Evolutionary conservation across 2,797 vertebrate species (phyloP).

Genomic region (Manis pentadactyla): DNA sequence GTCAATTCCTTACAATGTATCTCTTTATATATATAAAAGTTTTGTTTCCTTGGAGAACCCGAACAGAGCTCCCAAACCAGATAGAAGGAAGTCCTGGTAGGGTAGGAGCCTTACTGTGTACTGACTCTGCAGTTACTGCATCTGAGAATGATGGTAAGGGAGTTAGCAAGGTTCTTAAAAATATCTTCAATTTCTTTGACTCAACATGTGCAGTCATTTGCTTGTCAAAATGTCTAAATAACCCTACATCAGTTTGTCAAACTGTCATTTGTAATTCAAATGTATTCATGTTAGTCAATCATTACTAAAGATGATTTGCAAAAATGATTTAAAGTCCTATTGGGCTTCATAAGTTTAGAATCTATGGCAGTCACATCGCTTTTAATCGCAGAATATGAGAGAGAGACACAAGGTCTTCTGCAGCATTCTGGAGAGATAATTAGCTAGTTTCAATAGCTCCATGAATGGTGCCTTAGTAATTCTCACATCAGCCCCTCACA

Average conservation of each 20-base stretch:
- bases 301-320: background rate
- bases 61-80: background rate
- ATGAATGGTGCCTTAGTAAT: background rate
- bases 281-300: background rate
- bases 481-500: rapidly evolving
- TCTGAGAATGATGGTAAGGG: background rate
- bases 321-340: background rate
- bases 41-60: background rate
- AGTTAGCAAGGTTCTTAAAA: background rate
- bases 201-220: background rate
- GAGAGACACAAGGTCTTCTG: background rate
- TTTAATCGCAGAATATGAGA: background rate
- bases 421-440: background rate
- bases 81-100: background rate
- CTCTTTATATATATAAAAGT: background rate
- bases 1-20: background rate
- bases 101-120: background rate
- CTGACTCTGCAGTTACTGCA: background rate
- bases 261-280: background rate
- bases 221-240: background rate
- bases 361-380: background rate
- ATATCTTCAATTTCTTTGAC: background rate
- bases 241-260: no score
- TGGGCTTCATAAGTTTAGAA: background rate
- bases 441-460: background rate